A percentile compares a stretch with the other conserved stretches of the same genome.
Conservation (phyloP, 2,797 vertebrate genomes). For the Meda fulgida region DNA sequence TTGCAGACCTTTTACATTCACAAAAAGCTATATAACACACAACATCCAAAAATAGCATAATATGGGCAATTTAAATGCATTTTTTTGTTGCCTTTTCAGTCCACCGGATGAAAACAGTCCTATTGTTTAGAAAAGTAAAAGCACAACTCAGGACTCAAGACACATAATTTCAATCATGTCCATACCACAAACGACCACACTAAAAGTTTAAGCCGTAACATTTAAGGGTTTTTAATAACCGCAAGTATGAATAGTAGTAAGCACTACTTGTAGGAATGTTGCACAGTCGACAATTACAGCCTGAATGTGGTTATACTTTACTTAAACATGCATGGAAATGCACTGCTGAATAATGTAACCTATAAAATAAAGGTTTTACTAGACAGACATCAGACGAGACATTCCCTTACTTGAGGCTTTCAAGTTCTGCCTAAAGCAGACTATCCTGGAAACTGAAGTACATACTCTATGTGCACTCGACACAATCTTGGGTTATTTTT, state of each 20-base stretch:
- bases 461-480: too few relatives aligned
- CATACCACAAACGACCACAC: neutral
- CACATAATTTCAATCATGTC: neutral
- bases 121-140: neutral
- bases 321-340: conserved; percentile 37
- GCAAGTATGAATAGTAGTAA: neutral
- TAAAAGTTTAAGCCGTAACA: neutral
- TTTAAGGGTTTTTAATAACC: neutral
- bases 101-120: neutral
- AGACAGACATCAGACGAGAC: conserved; percentile 23
- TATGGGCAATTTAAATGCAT: too few relatives aligned
- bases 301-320: conserved; percentile 34
- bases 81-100: too few relatives aligned
- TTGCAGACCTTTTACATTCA: too few relatives aligned
- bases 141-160: neutral
- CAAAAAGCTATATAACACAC: too few relatives aligned
- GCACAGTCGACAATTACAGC: neutral
- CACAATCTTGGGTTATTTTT: too few relatives aligned
- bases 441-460: neutral
- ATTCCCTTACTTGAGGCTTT: neutral
- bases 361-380: conserved; percentile 48
- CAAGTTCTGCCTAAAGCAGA: neutral
- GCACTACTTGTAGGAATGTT: neutral
- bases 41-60: too few relatives aligned
- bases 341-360: conserved; percentile 35